Evolutionary conservation across 2,113 vertebrate genomes (phyloP).

Genomic region (Ancistrus triradiatus): DNA sequence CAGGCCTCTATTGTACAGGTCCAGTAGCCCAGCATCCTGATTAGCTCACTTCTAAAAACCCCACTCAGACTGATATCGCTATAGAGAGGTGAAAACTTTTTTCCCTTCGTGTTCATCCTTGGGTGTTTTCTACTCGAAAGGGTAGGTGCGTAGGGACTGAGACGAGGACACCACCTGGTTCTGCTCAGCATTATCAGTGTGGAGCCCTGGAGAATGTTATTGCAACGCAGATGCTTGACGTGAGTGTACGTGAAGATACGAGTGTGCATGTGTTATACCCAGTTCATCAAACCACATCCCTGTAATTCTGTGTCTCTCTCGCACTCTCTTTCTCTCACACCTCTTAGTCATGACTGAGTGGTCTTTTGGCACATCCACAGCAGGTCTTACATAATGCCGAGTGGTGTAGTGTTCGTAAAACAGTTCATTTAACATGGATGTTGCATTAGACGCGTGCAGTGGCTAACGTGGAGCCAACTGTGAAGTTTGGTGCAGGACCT

Average conservation of each 20-base stretch:
- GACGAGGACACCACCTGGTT: background rate
- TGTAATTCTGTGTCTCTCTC: background rate
- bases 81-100: background rate
- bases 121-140: constrained; percentile 3
- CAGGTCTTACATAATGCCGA: constrained; percentile 38
- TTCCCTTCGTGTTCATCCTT: too few relatives aligned
- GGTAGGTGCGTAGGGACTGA: background rate
- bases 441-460: too few relatives aligned
- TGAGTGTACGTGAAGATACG: too few relatives aligned
- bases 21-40: constrained; percentile 22
- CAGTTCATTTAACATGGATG: constrained; percentile 37
- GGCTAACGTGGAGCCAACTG: too few relatives aligned
- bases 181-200: background rate
- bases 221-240: too few relatives aligned
- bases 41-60: constrained; percentile 42
- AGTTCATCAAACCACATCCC: constrained; percentile 13
- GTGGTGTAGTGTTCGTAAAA: too few relatives aligned
- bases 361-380: constrained; percentile 30
- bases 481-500: too few relatives aligned
- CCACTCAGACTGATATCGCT: background rate
- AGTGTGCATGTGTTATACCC: background rate
- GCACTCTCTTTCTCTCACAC: background rate
- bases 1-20: too few relatives aligned
- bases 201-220: constrained; percentile 14
- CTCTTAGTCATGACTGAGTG: constrained; percentile 23